Evolutionary conservation across 2,888 invertebrate genomes (phyloP), one percentile per base, ranked within the genome.

Genomic region (Mesorhabditis belari): DNA sequence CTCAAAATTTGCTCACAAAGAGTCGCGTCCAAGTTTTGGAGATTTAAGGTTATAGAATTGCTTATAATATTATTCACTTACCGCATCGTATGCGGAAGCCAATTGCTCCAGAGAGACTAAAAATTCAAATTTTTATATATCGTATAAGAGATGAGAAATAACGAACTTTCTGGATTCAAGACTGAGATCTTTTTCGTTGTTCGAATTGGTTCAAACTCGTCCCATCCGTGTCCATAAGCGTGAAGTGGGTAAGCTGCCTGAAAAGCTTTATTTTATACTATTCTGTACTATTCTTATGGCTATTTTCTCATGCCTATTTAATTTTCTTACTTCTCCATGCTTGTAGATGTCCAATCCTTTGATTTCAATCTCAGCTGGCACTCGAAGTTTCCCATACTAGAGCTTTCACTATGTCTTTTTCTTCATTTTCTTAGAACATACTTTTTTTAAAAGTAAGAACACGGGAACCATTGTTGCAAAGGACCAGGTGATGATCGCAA

Each of bases 191-290:
- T 55, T 61, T 21, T 55, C 56, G 19, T 55, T 29, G n/a, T 29
- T 35, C 24, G 55, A 24, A 63, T 61, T n/a, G 61, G 17, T 23
- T 73, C 73, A 57, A 67, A 70, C 53, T 73, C 73, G 29, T 73
- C 70, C 73, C 73, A 73, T 51, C 71, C 73, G 55, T 73, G 73
- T 3, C 73, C 73, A 56, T 73, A 73, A 9, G 73, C 73, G 55
- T 71, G 69, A 5, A 73, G 61, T 28, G 73, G 73, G 49, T 73
- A 73, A 2, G 73, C 73, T 6, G 71, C 63, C 57, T 60, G 24
- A 26, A 60, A 3, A 23, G n/a, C n/a, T n/a, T n/a, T n/a, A n/a
- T n/a, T n/a, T n/a, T n/a, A n/a, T n/a, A n/a, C n/a, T n/a, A n/a
- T n/a, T n/a, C n/a, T n/a, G n/a, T n/a, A n/a, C n/a, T n/a, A n/a